Evolutionary conservation across 92 coral and sea anemone genomes (phyloP), one percentile per base, ranked within the genome.

Genomic region (Desmophyllum pertusum): DNA sequence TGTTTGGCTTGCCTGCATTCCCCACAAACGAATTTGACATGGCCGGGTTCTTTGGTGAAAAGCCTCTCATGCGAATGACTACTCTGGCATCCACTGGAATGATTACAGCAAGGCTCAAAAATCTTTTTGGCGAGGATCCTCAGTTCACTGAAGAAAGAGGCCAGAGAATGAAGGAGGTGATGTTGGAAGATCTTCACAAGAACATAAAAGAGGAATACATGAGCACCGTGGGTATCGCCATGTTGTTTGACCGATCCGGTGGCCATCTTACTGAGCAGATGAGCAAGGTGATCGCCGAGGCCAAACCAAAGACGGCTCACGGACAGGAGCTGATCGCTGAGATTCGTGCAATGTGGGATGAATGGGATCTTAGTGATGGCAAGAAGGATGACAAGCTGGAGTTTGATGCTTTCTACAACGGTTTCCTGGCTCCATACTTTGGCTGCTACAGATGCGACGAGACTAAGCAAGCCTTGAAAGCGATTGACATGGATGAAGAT

Each of bases 401-500:
- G 50, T 90, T 90, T 48, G 93, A 90, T 48, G 84, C 91, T 36
- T 90, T 90, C 81, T 90, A 90, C 90, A 90, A 87, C 69, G 93
- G 93, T 33, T 90, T 90, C 77, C 41, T 90, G 90, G 93, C 89
- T n/a, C 91, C 93, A 31, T 87, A 90, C 57, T 90, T 90, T 73
- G 93, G 93, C 29, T 90, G 91, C 80, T 91, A 79, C 87, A 71
- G 93, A 71, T 92, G 93, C 33, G 93, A 92, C 73, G 86, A 81
- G 66, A 86, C 95, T 7, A 89, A 86, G 57, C 59, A 51, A 8
- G 95, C 95, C 48, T 75, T 92, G 75, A 66, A 83, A 83, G 95
- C 95, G 7, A 86, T 92, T 38, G 95, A 92, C 48, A 92, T 92
- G 95, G 95, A 92, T 78, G 89, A 76, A 40, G 95, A 92, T 75